A percentile compares a stretch with the other conserved stretches of the same genome.
phyloP scores from a whole-genome alignment of 2,888 invertebrate genomes.

The Nasonovia ribisnigri region DNA sequence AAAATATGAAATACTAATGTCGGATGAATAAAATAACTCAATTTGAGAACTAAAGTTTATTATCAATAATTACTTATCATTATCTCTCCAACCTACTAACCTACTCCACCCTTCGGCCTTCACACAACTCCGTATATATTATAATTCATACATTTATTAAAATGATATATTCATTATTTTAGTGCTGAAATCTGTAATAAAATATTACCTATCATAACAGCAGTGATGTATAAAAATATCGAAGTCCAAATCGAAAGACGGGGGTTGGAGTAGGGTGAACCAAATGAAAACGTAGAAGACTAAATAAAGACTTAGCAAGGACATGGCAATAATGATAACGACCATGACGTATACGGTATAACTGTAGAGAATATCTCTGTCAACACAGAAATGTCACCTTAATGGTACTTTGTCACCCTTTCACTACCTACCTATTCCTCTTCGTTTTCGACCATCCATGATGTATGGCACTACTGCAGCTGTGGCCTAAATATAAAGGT shows the following conservation, averaged over 20 bases:
- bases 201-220: not conserved
- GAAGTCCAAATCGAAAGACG: not conserved
- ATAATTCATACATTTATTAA: not conserved
- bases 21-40: too few species aligned
- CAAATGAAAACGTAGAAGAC: not conserved
- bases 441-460: not conserved
- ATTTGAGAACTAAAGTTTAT: not conserved
- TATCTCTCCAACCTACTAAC: not conserved
- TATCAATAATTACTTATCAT: not conserved
- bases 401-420: constrained; percentile 51
- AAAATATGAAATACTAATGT: too few species aligned
- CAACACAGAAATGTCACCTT: constrained; percentile 49
- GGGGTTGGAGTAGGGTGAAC: not conserved
- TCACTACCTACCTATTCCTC: not conserved
- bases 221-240: not conserved
- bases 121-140: not conserved
- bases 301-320: constrained; percentile 19
- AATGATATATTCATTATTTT: not conserved
- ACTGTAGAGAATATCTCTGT: constrained; percentile 36
- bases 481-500: not conserved
- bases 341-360: not conserved
- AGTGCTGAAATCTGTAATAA: not conserved
- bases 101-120: not conserved
- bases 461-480: not conserved
- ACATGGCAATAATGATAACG: constrained; percentile 47